A percentile compares a stretch with the other conserved stretches of the same genome.
Conservation (phyloP, 2,888 invertebrate genomes). For the Phragmatobia fuliginosa region DNA sequence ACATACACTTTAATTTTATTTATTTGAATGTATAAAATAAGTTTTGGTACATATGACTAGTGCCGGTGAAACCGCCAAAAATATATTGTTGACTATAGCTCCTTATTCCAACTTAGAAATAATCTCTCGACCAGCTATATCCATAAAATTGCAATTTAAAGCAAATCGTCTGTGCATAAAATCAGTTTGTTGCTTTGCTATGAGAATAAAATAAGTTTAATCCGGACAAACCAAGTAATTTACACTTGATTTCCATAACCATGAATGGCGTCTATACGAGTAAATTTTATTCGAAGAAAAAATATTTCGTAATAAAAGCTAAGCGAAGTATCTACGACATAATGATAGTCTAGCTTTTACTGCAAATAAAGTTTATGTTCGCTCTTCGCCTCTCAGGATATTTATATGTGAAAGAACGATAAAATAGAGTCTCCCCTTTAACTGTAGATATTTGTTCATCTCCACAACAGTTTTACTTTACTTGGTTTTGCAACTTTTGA, state of each 20-base stretch:
- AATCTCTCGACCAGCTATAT: not conserved
- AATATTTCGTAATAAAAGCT: constrained; percentile 32
- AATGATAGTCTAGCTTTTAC: constrained; percentile 52
- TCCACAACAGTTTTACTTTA: not conserved
- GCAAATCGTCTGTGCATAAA: constrained; percentile 7
- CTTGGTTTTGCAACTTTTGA: constrained; percentile 3
- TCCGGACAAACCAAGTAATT: constrained; percentile 7
- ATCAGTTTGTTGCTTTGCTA: not conserved
- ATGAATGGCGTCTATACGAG: constrained; percentile 7
- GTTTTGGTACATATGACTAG: no score
- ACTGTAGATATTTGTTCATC: not conserved
- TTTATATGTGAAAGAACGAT: constrained; percentile 41
- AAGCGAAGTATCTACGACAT: constrained; percentile 37
- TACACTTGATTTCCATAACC: constrained; percentile 15
- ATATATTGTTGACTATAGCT: not conserved
- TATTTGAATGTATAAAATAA: no score
- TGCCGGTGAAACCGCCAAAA: not conserved
- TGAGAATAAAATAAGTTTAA: constrained; percentile 13
- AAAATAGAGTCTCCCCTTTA: constrained; percentile 31
- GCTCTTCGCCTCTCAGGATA: constrained; percentile 35
- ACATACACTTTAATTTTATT: no score
- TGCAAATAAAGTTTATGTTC: constrained; percentile 58
- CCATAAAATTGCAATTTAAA: not conserved
- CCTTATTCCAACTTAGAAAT: not conserved
- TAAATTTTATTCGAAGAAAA: constrained; percentile 24